Percentiles rank a stretch among this genome's conserved stretches.
Evolutionary conservation across 2,113 vertebrate genomes (phyloP).

Genomic region (Nesogale talazaci): DNA sequence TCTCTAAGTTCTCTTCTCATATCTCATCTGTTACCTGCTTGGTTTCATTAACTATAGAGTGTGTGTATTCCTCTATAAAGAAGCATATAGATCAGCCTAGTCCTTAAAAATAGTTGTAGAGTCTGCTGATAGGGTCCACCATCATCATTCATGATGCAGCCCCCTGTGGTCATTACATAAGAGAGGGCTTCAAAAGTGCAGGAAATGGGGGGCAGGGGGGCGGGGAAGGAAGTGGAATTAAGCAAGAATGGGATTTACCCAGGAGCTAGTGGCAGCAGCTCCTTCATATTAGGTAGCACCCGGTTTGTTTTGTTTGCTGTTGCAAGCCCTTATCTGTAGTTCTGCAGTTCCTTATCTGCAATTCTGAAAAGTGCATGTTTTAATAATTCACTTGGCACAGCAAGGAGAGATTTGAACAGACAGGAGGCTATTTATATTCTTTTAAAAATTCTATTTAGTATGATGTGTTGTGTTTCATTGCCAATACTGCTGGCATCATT

Average conservation of each 20-base stretch:
- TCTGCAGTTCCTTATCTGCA: not conserved
- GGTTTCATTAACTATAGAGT: not conserved
- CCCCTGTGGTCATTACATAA: not conserved
- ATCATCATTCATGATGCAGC: not conserved
- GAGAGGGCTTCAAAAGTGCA: too few species aligned
- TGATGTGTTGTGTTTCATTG: not conserved
- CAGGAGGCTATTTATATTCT: conserved; percentile 15
- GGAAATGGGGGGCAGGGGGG: too few species aligned
- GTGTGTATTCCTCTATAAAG: not conserved
- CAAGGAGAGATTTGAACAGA: conserved; percentile 23
- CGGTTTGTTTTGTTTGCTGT: not conserved
- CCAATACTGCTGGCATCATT: not conserved
- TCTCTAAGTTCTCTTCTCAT: not conserved
- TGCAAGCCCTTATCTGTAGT: not conserved
- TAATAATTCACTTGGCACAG: not conserved
- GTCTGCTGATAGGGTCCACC: not conserved
- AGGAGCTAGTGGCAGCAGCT: too few species aligned
- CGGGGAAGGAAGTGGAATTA: too few species aligned
- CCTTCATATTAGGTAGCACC: not conserved
- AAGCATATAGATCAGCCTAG: not conserved
- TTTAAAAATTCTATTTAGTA: conserved; percentile 11
- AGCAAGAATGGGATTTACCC: too few species aligned
- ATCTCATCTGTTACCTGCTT: not conserved
- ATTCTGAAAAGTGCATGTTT: not conserved
- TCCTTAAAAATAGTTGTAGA: not conserved